Evolutionary conservation across 2,113 vertebrate genomes (phyloP).

Genomic region (Urocolius indicus): DNA sequence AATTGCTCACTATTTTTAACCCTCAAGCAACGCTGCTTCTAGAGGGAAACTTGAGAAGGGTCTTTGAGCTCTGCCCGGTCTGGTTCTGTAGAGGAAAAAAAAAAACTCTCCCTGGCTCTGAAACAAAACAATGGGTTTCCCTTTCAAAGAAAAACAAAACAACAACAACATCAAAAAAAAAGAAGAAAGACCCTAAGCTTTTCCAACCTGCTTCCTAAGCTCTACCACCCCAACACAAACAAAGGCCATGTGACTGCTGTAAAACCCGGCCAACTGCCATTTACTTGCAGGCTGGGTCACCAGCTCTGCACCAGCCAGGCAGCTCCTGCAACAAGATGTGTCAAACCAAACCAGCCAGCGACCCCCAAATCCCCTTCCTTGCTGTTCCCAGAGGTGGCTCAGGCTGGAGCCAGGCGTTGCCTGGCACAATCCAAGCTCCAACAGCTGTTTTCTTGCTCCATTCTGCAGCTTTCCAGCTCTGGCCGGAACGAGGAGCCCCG

Average conservation of each 20-base stretch:
- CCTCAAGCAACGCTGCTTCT: constrained; percentile 13
- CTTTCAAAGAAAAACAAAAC: background rate
- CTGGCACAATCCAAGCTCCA: background rate
- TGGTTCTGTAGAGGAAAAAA: background rate
- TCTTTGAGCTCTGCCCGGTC: background rate
- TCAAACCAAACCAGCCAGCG: background rate
- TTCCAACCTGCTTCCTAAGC: constrained; percentile 51
- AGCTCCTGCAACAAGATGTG: background rate
- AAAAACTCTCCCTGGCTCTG: constrained; percentile 15
- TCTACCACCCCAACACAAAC: constrained; percentile 8
- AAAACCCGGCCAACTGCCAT: background rate
- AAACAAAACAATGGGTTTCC: constrained; percentile 50
- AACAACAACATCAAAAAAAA: too few species aligned
- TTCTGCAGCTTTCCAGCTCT: background rate
- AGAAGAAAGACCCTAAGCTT: constrained; percentile 19
- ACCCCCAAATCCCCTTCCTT: background rate
- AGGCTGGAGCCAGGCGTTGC: background rate
- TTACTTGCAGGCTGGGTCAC: background rate
- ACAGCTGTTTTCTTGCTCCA: background rate
- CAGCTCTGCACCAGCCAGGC: background rate
- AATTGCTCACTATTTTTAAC: constrained; percentile 42
- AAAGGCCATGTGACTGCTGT: constrained; percentile 23
- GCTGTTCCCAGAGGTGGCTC: background rate
- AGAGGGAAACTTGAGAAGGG: background rate
- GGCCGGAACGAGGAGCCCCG: accelerated